Conservation (phyloP, 2,888 invertebrate species). For the Lepetodrilus schrolli region DNA sequence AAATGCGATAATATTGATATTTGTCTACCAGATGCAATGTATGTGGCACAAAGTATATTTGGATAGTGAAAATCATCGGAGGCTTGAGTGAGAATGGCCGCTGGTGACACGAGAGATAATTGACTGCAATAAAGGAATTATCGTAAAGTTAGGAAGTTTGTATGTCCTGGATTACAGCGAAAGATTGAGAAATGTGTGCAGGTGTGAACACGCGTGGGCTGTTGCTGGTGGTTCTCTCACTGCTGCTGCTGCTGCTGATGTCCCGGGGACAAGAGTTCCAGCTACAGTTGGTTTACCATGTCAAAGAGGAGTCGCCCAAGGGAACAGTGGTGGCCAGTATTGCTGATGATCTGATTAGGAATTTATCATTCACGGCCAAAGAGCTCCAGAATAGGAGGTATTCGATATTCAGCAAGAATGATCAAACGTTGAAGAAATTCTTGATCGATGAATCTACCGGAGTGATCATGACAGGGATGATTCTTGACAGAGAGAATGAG, state of each 20-base stretch:
- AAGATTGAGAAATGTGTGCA: too few species aligned
- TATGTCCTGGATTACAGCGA: neutral
- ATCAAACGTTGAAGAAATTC: neutral
- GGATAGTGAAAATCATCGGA: neutral
- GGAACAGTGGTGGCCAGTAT: conserved; percentile 12
- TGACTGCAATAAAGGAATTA: neutral
- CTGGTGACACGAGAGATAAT: neutral
- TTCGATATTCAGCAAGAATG: neutral
- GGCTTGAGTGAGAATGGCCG: neutral
- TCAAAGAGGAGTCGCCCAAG: neutral
- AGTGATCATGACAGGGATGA: conserved; percentile 7
- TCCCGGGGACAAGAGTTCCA: neutral
- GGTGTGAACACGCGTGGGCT: neutral
- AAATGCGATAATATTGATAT: conserved; percentile 5
- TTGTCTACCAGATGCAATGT: neutral
- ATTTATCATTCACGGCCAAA: neutral
- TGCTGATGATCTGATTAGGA: neutral
- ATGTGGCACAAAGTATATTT: neutral
- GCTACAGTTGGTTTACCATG: neutral
- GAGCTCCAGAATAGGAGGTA: neutral
- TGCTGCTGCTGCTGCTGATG: neutral
- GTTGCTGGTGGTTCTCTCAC: neutral
- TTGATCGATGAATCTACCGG: neutral
- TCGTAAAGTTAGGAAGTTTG: neutral
- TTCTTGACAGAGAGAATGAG: neutral